Percentiles rank a stretch among this genome's conserved stretches.
phyloP scores from a whole-genome alignment of 2,888 invertebrate genomes.

The Branchinecta sandiegonensis region DNA sequence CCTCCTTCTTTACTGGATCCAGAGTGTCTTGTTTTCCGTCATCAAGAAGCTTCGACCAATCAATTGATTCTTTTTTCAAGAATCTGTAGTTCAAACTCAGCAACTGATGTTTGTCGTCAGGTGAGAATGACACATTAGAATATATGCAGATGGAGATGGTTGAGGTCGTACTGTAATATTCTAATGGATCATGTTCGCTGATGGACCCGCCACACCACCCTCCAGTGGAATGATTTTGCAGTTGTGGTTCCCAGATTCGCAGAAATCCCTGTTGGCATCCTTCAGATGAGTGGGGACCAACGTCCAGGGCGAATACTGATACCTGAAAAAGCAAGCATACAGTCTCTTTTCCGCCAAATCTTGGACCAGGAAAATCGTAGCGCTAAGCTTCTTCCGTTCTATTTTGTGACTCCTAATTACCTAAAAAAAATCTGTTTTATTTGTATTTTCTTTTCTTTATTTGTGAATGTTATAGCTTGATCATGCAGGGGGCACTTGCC shows the following conservation, averaged over 20 bases:
- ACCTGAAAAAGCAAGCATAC: background rate
- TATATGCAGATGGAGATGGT: background rate
- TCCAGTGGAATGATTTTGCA: background rate
- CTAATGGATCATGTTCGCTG: background rate
- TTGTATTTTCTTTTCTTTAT: too few species aligned
- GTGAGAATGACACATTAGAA: background rate
- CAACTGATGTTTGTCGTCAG: background rate
- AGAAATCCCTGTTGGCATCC: background rate
- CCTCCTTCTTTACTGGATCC: too few species aligned
- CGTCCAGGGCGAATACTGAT: background rate
- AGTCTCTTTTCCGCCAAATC: too few species aligned
- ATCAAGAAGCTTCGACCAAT: too few species aligned
- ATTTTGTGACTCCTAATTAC: too few species aligned
- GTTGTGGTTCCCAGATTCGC: background rate
- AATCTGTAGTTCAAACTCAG: slow-evolving; percentile 7
- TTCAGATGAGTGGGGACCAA: slow-evolving; percentile 3
- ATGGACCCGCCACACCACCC: slow-evolving; percentile 10
- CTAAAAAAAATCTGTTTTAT: too few species aligned
- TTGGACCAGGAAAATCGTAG: too few species aligned
- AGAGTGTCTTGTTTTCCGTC: too few species aligned
- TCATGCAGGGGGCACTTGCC: too few species aligned
- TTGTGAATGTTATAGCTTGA: too few species aligned
- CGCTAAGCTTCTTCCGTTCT: too few species aligned
- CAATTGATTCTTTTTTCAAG: background rate
- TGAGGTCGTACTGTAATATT: background rate